These are phyloP conservation scores for Peromyscus attwateri DNA, from an alignment of 2,797 vertebrate species.

Conservation along the genomic window DNA sequence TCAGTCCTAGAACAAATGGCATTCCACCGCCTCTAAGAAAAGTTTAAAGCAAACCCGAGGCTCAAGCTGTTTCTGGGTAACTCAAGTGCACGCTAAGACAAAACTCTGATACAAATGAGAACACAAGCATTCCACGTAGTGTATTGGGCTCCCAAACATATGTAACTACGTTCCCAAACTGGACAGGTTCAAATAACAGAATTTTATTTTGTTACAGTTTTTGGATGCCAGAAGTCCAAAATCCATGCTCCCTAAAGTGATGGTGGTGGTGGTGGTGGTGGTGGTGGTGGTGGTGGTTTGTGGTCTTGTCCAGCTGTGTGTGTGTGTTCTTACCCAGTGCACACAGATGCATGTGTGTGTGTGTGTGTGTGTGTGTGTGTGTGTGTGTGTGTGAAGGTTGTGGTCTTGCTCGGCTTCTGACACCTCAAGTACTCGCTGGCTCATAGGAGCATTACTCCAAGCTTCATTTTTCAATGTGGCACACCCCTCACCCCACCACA, in stretches of 20 bases:
- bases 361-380: background rate
- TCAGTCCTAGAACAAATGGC: background rate
- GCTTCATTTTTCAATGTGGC: background rate
- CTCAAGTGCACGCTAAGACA: background rate
- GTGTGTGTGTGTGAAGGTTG: background rate
- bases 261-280: background rate
- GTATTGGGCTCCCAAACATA: background rate
- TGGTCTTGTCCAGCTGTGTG: background rate
- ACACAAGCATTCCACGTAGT: background rate
- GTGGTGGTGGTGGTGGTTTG: background rate
- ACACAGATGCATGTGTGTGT: background rate
- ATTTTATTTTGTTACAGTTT: background rate
- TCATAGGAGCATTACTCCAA: background rate
- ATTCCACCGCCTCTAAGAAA: background rate
- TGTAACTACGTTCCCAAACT: background rate
- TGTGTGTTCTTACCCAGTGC: background rate
- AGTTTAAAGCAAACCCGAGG: background rate
- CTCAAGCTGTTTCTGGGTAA: background rate
- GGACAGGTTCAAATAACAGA: background rate
- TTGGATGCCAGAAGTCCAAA: background rate
- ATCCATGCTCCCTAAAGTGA: background rate
- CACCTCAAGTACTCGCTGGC: background rate
- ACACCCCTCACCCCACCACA: background rate
- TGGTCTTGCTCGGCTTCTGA: too few species aligned
- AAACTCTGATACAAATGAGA: background rate